Evolutionary conservation across 2,888 invertebrate genomes (phyloP).

Genomic region (Dicranocentrus wangi): DNA sequence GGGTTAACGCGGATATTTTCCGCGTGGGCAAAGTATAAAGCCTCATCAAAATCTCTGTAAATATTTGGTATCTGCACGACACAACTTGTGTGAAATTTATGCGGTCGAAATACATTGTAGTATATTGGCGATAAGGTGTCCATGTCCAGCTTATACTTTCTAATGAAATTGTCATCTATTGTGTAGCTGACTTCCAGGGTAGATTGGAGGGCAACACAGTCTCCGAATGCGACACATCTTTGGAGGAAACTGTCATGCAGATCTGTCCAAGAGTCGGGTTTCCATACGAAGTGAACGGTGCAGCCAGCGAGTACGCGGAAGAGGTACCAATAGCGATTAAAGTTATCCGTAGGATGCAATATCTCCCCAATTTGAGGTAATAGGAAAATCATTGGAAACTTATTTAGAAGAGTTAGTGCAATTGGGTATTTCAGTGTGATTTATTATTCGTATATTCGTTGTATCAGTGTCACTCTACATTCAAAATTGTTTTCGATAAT

Average conservation of each 20-base stretch:
- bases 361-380: no score
- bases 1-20: not conserved
- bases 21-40: not conserved
- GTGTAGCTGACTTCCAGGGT: no score
- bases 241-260: not conserved
- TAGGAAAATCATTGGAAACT: no score
- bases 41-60: not conserved
- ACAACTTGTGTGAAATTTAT: not conserved
- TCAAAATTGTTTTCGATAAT: no score
- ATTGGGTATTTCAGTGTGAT: no score
- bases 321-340: not conserved
- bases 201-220: not conserved
- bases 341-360: no score
- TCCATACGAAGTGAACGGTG: not conserved
- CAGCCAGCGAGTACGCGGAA: not conserved
- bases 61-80: not conserved
- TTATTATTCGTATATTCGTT: no score
- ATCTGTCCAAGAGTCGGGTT: not conserved
- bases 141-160: not conserved
- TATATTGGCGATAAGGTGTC: not conserved
- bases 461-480: no score
- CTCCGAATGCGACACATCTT: not conserved
- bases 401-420: no score
- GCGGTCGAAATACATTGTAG: not conserved
- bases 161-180: no score